Base-by-base conservation (phyloP, 2,888 invertebrate species). In the Omphaloscelis lunosa region DNA sequence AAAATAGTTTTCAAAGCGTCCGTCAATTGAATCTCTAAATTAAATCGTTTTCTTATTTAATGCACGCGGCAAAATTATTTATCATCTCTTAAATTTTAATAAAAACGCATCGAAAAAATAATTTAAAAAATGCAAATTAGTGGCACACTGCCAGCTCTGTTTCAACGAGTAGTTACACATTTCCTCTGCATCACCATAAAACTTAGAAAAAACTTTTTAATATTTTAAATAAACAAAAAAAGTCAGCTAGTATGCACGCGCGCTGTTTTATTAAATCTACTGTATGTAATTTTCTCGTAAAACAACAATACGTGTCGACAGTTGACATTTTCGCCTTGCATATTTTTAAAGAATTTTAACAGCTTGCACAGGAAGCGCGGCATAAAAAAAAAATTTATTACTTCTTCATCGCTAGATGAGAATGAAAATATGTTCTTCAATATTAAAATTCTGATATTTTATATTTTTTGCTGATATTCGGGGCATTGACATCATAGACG, bases 171-270 rank as follows among this genome's bases (percentile, higher is more conserved):
- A 63, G 77, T 80, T 73, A 83, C 77, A 76, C 79, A 84, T 86
- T 84, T 86, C 63, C 77, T 75, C 11, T 80, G 72, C 79, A 87
- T 85, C 75, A 79, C 63, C 74, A 85, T 86, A 86, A 83, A 86
- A 75, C 41, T 72, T 65, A 53, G 27, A 85, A 71, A 77, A 61
- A 72, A 72, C 58, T 75, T 82, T 70, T 83, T 82, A 78, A 77
- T 78, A 80, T 78, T 82, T 84, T 69, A 80, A 80, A 78, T 81
- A 75, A 80, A 78, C 72, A 77, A 84, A 78, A 83, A 84, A 84
- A 75, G 15, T 2, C 63, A 48, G 58, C 63, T 23, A 71, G 58
- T 65, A 71, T 65, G 45, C 63, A 69, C 59, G 72, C 34, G 72
- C 12, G 48, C 17, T 66, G 20, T 70, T 61, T 80, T 73, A 79